phyloP scores from a whole-genome alignment of 2,113 vertebrate species.

The Corvus cornix region DNA sequence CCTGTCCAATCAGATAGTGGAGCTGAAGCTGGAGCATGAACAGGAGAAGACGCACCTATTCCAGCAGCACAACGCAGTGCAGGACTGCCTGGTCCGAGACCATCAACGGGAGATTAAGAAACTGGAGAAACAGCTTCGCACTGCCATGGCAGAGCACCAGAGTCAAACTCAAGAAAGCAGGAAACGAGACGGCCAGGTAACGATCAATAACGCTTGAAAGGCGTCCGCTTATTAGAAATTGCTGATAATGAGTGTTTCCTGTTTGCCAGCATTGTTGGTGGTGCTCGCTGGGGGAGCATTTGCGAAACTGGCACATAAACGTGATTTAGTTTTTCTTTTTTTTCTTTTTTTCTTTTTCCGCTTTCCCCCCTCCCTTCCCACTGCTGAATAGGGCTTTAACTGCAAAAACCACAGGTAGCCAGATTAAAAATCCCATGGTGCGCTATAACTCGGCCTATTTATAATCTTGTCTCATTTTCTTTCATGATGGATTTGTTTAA shows the following conservation, averaged over 20 bases:
- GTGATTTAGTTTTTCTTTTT: constrained; percentile 65
- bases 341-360: neutral
- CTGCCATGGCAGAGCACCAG: constrained; percentile 88
- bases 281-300: constrained; percentile 76
- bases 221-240: constrained; percentile 60
- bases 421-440: constrained; percentile 80
- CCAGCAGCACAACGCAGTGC: constrained; percentile 91
- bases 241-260: constrained; percentile 66
- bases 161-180: constrained; percentile 87
- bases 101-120: constrained; percentile 88
- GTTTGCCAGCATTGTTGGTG: constrained; percentile 71
- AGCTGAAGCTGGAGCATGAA: constrained; percentile 95
- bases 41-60: constrained; percentile 97
- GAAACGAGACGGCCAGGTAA: constrained; percentile 92
- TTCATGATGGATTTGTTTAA: constrained; percentile 80
- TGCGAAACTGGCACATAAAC: constrained; percentile 72
- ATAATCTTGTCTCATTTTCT: constrained; percentile 81
- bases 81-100: constrained; percentile 92
- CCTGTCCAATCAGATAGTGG: constrained; percentile 99
- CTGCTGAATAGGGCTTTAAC: constrained; percentile 78
- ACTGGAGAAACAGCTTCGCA: constrained; percentile 86
- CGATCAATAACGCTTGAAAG: constrained; percentile 66
- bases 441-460: constrained; percentile 79
- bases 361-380: constrained; percentile 45
- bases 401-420: constrained; percentile 84